Evolutionary conservation across 2,113 vertebrate genomes (phyloP), one percentile per base, ranked within the genome.

Genomic region (Probosciger aterrimus): DNA sequence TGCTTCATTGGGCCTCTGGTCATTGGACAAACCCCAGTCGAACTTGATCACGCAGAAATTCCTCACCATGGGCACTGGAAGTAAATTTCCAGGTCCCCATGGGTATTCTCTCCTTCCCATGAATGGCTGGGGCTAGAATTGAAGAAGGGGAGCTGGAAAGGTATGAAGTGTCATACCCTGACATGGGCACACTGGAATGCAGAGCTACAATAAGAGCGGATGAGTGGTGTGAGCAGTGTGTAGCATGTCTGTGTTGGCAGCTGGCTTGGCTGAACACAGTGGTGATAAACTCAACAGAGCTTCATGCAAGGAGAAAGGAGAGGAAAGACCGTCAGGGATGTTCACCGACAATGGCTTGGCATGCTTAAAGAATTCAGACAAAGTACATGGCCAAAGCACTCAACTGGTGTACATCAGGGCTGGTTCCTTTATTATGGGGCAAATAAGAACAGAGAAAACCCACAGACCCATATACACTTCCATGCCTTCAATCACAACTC

Each of bases 21-120:
- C 19, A n/a, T 0, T 73, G 55, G 53, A 35, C 35, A 68, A 63
- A 62, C 4, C 19, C 27, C 6, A n/a, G 0, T 5, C 18, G n/a
- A 47, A 33, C 7, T 53, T 8, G 4, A 23, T 53, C 60, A 41
- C 28, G 18, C 9, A 70, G 71, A 73, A 92, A 76, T 67, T 57
- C 70, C 20, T 75, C 35, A 44, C 14, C 0, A 0, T 37, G 60
- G 25, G 23, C 30, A 63, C 22, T 70, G 47, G 47, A 64, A 67
- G 30, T 4, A 70, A 35, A 86, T 70, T 77, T 71, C 50, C 62
- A 41, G 41, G 20, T 11, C 12, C 9, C 11, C 3, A 23, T 16
- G 28, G 18, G 4, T 77, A 37, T 35, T 17, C 7, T 2, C 3
- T 60, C 11, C 12, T 84, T 90, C 44, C n/a, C 4, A 0, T 43